phyloP scores from a whole-genome alignment of 2,888 invertebrate species.

The Drosophila picticornis region DNA sequence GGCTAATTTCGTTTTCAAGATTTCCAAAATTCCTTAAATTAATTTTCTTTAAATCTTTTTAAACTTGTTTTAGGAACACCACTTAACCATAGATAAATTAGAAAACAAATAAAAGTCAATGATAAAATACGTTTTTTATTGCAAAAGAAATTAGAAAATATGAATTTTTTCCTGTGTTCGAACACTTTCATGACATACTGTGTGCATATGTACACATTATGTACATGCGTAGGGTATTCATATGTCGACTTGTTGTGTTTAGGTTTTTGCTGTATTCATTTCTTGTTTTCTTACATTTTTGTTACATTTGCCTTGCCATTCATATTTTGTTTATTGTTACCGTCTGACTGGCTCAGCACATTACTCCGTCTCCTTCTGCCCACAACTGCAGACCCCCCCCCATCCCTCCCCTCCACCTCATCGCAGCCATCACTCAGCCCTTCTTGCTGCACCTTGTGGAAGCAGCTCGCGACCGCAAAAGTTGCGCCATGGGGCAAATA shows the following conservation, averaged over 20 bases:
- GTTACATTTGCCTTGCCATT: slow-evolving; percentile 76
- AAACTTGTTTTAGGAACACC: background rate
- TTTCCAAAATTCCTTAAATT: too few species aligned
- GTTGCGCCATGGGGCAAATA: slow-evolving; percentile 60
- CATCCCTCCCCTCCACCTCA: rapidly evolving
- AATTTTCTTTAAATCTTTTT: background rate
- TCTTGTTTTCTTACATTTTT: slow-evolving; percentile 56
- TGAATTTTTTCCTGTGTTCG: rapidly evolving
- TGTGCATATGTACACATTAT: background rate
- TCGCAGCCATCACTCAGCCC: background rate
- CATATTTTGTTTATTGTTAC: slow-evolving; percentile 72
- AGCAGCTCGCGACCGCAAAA: slow-evolving; percentile 31
- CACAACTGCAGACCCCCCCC: background rate
- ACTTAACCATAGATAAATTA: background rate
- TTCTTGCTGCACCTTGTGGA: background rate
- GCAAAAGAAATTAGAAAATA: background rate
- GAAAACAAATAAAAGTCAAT: background rate
- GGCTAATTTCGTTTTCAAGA: background rate
- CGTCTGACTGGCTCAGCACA: slow-evolving; percentile 27
- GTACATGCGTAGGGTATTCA: slow-evolving; percentile 8
- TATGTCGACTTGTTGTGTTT: background rate
- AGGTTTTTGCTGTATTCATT: slow-evolving; percentile 9
- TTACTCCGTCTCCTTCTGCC: background rate
- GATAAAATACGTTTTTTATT: background rate
- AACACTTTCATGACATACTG: background rate